Conservation (phyloP, 1,140 invertebrate species). For the Triops longicaudatus region DNA sequence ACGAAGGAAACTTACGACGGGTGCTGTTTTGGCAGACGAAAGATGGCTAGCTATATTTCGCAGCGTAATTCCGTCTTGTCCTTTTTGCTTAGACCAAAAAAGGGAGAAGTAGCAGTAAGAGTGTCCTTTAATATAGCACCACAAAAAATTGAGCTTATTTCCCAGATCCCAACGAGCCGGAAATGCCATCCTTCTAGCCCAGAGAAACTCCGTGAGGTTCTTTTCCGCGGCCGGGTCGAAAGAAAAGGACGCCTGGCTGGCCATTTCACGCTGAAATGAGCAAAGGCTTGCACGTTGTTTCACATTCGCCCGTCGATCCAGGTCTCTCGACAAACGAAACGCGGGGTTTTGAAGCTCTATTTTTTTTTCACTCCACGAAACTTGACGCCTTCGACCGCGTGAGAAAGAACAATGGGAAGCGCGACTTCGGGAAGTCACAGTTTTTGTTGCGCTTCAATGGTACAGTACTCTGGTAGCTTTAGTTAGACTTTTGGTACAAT, state of each 20-base stretch:
- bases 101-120: background rate
- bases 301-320: background rate
- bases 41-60: background rate
- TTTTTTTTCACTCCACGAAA: too few species aligned
- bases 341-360: background rate
- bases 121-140: background rate
- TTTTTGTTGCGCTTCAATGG: background rate
- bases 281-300: slow-evolving; percentile 6
- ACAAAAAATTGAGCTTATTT: background rate
- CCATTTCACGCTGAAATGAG: slow-evolving; percentile 11
- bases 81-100: background rate
- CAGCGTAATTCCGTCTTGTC: background rate
- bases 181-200: background rate
- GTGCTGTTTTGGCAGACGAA: too few species aligned
- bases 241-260: background rate
- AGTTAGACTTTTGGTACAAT: too few species aligned
- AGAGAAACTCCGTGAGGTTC: too few species aligned
- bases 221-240: background rate
- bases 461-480: too few species aligned
- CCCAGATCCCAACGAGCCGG: background rate
- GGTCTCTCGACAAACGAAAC: background rate
- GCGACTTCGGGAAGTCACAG: background rate
- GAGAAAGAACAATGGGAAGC: background rate
- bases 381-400: background rate
- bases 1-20: too few species aligned